Evolutionary conservation across 2,888 invertebrate species (phyloP).

Genomic region (Dermolepida albohirtum): DNA sequence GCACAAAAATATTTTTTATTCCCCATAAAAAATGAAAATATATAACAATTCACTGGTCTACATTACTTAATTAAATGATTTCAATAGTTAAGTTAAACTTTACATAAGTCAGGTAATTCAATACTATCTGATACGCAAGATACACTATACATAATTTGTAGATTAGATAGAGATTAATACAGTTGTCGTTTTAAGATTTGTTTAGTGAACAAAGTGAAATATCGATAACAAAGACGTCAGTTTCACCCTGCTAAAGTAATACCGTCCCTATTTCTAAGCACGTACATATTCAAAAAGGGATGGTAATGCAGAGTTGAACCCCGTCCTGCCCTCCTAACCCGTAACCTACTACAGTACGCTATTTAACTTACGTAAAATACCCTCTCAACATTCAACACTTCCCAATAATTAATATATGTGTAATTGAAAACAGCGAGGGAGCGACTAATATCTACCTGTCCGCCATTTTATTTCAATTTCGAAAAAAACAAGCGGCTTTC

Average conservation of each 20-base stretch:
- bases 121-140: too few species aligned
- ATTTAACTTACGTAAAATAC: conserved; percentile 66
- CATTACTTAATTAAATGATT: too few species aligned
- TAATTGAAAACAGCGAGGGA: conserved; percentile 66
- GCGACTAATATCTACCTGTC: conserved; percentile 53
- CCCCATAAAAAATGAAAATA: too few species aligned
- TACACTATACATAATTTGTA: too few species aligned
- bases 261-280: conserved; percentile 53
- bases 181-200: conserved; percentile 34
- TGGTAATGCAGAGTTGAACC: conserved; percentile 60
- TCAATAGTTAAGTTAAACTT: too few species aligned
- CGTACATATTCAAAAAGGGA: conserved; percentile 49
- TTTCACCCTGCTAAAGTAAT: conserved; percentile 63
- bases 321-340: conserved; percentile 55
- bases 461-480: conserved; percentile 38
- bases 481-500: conserved; percentile 45
- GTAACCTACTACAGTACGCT: conserved; percentile 65
- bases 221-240: conserved; percentile 58
- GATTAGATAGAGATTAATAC: conserved; percentile 19
- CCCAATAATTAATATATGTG: conserved; percentile 62
- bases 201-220: conserved; percentile 39
- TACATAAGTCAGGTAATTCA: too few species aligned
- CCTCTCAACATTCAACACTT: conserved; percentile 64
- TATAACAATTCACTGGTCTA: too few species aligned
- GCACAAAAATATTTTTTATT: too few species aligned